Percentiles rank a stretch among this genome's conserved stretches.
Evolutionary conservation across 1,140 invertebrate species (phyloP).

Genomic region (Campodea augens): DNA sequence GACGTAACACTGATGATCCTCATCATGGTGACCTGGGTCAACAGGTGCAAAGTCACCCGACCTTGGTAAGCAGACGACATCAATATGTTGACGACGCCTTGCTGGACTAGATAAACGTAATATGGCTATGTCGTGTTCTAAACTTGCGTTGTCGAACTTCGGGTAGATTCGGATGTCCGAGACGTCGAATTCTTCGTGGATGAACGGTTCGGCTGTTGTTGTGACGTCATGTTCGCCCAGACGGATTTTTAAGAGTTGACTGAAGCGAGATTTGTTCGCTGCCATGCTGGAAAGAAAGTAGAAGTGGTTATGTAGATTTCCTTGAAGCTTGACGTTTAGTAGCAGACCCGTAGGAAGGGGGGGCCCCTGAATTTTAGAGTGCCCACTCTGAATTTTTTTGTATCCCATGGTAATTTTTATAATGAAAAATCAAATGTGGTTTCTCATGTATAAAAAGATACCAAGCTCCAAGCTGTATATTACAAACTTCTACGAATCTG

Average conservation of each 20-base stretch:
- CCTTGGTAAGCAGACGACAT: slow-evolving; percentile 26
- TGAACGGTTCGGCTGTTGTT: slow-evolving; percentile 14
- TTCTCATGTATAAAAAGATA: too few relatives aligned
- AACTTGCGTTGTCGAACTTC: slow-evolving; percentile 22
- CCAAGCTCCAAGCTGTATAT: too few relatives aligned
- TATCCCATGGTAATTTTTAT: too few relatives aligned
- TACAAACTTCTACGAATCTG: too few relatives aligned
- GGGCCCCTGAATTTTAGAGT: too few relatives aligned
- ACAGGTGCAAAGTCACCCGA: not conserved
- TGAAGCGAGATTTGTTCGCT: slow-evolving; percentile 11
- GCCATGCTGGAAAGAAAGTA: slow-evolving; percentile 7
- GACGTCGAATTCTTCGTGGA: slow-evolving; percentile 18
- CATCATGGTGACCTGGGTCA: slow-evolving; percentile 10
- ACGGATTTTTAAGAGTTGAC: slow-evolving; percentile 24
- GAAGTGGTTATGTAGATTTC: too few relatives aligned
- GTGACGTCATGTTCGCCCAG: slow-evolving; percentile 31
- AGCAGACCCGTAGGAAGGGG: too few relatives aligned
- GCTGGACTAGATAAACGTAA: slow-evolving; percentile 21
- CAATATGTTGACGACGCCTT: slow-evolving; percentile 20
- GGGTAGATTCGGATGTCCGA: slow-evolving; percentile 18
- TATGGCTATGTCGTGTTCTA: slow-evolving; percentile 28
- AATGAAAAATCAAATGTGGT: too few relatives aligned
- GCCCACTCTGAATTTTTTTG: too few relatives aligned
- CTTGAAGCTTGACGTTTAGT: too few relatives aligned
- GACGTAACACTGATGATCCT: slow-evolving; percentile 26